Percentiles rank a stretch among this genome's conserved stretches.
These are phyloP conservation scores for Parazoanthus swiftii DNA, from an alignment of 92 coral and sea anemone species.

Conservation along the genomic window DNA sequence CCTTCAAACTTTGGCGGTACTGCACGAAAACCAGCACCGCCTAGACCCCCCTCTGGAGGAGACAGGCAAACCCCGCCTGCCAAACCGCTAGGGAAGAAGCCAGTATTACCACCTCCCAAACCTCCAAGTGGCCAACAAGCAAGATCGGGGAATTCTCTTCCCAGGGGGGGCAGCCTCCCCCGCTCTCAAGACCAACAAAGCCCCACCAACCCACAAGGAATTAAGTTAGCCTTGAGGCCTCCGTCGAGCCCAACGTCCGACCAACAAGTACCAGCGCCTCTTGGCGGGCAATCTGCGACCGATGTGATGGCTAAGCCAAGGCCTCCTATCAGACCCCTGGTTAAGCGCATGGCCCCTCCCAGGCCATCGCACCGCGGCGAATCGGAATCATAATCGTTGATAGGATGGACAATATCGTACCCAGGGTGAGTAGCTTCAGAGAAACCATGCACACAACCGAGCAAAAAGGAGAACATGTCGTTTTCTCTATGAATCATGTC, in stretches of 20 bases:
- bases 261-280: background rate
- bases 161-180: background rate
- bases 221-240: background rate
- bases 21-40: background rate
- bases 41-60: background rate
- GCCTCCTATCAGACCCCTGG: background rate
- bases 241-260: slow-evolving; percentile 3
- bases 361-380: background rate
- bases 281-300: background rate
- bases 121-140: slow-evolving; percentile 23
- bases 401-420: background rate
- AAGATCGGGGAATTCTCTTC: background rate
- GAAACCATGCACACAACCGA: background rate
- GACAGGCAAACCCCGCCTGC: background rate
- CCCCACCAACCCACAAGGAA: slow-evolving; percentile 12
- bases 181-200: background rate
- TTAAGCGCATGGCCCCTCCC: slow-evolving; percentile 19
- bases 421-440: background rate
- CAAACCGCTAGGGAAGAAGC: background rate
- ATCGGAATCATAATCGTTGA: slow-evolving; percentile 18
- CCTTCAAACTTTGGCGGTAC: background rate
- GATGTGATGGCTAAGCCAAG: background rate
- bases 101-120: slow-evolving; percentile 31
- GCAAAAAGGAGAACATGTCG: too few relatives aligned
- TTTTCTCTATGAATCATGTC: too few relatives aligned